Percentiles rank a stretch among this genome's conserved stretches.
These are phyloP conservation scores for Plectropomus leopardus DNA, from an alignment of 2,113 vertebrate species.

Conservation along the genomic window DNA sequence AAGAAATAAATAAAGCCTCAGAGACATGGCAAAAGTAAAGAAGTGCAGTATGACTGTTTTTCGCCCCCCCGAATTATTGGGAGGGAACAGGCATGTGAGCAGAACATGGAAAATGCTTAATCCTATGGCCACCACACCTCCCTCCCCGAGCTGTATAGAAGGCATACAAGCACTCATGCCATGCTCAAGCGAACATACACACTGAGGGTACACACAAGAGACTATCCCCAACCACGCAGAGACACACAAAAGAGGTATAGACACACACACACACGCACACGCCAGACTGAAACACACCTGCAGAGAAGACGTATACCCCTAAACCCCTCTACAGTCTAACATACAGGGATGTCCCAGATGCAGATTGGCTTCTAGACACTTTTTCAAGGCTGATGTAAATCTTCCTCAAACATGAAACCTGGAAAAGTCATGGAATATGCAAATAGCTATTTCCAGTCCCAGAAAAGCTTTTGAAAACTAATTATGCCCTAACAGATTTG, in stretches of 20 bases:
- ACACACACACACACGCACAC: conserved; percentile 24
- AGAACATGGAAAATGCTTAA: conserved; percentile 73
- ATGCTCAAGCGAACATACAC: conserved; percentile 65
- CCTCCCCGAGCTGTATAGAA: conserved; percentile 40
- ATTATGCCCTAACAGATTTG: too few relatives aligned
- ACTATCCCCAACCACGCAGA: conserved; percentile 42
- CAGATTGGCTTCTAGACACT: background rate
- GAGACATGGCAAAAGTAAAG: conserved; percentile 34
- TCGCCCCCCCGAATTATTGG: conserved; percentile 25
- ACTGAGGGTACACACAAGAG: conserved; percentile 47
- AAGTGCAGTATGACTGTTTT: conserved; percentile 24
- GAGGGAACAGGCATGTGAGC: conserved; percentile 54
- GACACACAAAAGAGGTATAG: conserved; percentile 23
- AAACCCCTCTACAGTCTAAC: background rate
- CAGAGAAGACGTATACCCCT: conserved; percentile 10
- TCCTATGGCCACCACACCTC: conserved; percentile 58
- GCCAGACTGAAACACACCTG: conserved; percentile 17
- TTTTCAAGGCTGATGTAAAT: background rate
- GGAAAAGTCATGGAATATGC: too few relatives aligned
- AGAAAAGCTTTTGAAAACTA: too few relatives aligned
- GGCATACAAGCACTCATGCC: conserved; percentile 42
- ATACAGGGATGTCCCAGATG: background rate
- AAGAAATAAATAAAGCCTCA: conserved; percentile 48
- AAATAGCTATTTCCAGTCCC: too few relatives aligned
- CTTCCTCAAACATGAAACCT: too few relatives aligned